phyloP scores from a whole-genome alignment of 2,113 vertebrate species.

The Cryptoleucopteryx plumbea region DNA sequence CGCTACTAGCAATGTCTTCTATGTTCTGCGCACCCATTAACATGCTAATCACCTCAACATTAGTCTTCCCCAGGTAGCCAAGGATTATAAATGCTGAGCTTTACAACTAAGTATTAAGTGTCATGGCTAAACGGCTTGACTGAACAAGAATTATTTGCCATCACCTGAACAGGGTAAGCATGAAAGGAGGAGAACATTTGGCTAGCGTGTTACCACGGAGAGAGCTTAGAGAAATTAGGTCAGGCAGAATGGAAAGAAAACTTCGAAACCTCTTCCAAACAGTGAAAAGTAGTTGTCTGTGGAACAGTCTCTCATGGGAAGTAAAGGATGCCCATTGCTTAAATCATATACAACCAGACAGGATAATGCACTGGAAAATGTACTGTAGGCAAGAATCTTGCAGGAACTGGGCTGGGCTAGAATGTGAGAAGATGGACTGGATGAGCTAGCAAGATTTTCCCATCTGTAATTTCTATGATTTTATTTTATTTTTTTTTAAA shows the following conservation, averaged over 20 bases:
- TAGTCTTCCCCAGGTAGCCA: neutral
- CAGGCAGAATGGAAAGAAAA: neutral
- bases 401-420: neutral
- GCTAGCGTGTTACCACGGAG: neutral
- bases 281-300: neutral
- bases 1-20: neutral
- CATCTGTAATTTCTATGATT: neutral
- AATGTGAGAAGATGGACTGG: neutral
- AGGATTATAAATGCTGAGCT: neutral
- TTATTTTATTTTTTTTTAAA: neutral
- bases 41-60: neutral
- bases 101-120: neutral
- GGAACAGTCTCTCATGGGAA: neutral
- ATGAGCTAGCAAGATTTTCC: neutral
- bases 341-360: neutral
- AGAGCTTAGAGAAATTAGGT: neutral
- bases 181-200: neutral
- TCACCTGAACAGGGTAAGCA: neutral
- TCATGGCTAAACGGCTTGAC: neutral
- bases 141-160: constrained; percentile 3
- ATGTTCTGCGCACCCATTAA: neutral
- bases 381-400: neutral
- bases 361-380: neutral
- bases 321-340: neutral
- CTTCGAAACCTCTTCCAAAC: neutral